These are phyloP conservation scores for Myotis yumanensis DNA, from an alignment of 2,113 vertebrate genomes.

Conservation along the genomic window DNA sequence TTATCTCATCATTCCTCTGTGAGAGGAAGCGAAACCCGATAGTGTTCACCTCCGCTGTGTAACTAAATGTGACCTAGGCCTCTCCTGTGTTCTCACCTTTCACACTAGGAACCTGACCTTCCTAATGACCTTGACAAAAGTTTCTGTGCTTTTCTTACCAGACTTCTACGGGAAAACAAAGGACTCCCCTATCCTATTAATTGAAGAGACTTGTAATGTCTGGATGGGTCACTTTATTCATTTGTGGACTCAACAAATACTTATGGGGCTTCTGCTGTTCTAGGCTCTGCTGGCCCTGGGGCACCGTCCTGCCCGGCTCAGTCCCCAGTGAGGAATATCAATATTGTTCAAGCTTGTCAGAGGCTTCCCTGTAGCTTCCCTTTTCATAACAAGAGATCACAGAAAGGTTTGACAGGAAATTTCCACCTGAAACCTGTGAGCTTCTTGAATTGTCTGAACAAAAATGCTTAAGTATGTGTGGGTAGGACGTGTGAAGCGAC, in stretches of 20 bases:
- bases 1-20: constrained; percentile 18
- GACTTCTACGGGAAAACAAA: background rate
- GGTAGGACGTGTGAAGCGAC: background rate
- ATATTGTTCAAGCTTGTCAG: background rate
- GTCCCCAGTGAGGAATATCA: background rate
- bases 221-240: background rate
- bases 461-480: background rate
- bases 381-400: background rate
- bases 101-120: background rate
- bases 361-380: background rate
- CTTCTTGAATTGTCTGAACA: background rate
- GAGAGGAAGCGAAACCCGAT: background rate
- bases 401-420: background rate
- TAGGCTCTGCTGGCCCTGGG: background rate
- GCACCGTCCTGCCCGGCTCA: background rate
- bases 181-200: background rate
- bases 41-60: background rate
- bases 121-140: background rate
- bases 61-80: background rate
- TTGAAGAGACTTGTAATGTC: background rate
- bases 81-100: background rate
- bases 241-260: background rate
- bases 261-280: background rate
- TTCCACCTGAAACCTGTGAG: background rate
- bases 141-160: background rate